Evolutionary conservation across 2,113 vertebrate species (phyloP), one percentile per base, ranked within the genome.

Genomic region (Macaca nemestrina): DNA sequence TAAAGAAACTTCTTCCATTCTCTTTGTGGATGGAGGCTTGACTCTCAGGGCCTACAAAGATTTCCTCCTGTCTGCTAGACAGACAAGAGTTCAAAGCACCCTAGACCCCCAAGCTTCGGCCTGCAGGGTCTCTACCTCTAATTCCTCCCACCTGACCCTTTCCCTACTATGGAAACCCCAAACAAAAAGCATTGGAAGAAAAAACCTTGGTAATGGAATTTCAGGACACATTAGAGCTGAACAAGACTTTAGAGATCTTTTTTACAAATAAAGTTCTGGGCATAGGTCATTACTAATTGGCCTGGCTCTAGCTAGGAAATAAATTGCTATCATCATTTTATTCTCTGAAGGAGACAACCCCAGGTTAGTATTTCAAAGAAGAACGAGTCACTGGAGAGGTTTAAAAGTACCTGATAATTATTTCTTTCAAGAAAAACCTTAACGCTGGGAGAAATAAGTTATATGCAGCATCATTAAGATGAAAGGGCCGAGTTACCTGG

Each of bases 301-400:
- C 64, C 84, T 97, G 79, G 81, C 50, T 95, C 78, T 96, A 35
- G 70, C 93, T 97, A 95, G 38, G 67, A 97, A 97, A 97, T 97
- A 97, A 98, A 97, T 95, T 90, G 96, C 95, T 97, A 90, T 94
- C 96, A 93, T 98, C 97, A 88, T 97, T 98, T 96, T 97, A 98
- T 97, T 97, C 97, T 97, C 97, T 96, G 84, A 97, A 97, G 95
- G 72, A 98, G 84, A 97, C 96, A 97, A 98, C 90, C 90, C 68
- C 59, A 80, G 94, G 97, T 98, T 97, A 98, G 55, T 68, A 95
- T 98, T 98, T 97, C 98, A 98, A 97, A 98, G 95, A 97, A 94
- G 81, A 97, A 96, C 97, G 97, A 97, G 78, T 98, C 98, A 98
- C 55, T 95, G 81, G 95, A 95, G 64, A 96, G 67, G 79, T 97